Conservation (phyloP, 2,797 vertebrate genomes). For the Gobio occitaniae region DNA sequence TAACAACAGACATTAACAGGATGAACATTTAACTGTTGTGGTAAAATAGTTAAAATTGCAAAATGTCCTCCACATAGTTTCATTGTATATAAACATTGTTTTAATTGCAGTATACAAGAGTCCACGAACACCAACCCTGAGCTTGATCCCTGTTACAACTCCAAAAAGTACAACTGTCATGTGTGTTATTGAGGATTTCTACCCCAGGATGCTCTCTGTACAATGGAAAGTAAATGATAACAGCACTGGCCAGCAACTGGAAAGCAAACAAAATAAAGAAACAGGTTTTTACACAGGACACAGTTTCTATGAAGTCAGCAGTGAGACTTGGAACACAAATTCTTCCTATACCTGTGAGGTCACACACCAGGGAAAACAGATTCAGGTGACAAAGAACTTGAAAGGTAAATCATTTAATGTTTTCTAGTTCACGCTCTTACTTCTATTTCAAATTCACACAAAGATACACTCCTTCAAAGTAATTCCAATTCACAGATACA, state of each 20-base stretch:
- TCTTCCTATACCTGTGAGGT: not conserved
- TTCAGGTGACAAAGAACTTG: not conserved
- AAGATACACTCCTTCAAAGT: not conserved
- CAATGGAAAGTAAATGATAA: not conserved
- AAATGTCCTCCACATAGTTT: not conserved
- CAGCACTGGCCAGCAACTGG: rapidly evolving
- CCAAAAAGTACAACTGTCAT: not conserved
- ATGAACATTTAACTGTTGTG: not conserved
- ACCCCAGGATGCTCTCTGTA: not conserved
- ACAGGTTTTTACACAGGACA: not conserved
- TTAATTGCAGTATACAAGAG: not conserved
- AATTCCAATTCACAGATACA: not conserved
- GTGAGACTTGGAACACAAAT: not conserved
- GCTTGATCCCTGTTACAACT: not conserved
- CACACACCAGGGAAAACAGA: rapidly evolving
- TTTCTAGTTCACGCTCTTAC: not conserved
- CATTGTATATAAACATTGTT: not conserved
- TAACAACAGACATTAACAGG: not conserved
- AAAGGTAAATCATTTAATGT: constrained; percentile 4
- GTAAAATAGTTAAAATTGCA: not conserved
- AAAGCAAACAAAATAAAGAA: not conserved
- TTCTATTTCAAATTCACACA: constrained; percentile 33
- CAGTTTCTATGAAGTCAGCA: not conserved
- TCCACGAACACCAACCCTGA: not conserved
- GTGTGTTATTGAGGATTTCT: constrained; percentile 26